phyloP scores from a whole-genome alignment of 2,888 invertebrate genomes.

The Cataglyphis rosenhaueri region DNA sequence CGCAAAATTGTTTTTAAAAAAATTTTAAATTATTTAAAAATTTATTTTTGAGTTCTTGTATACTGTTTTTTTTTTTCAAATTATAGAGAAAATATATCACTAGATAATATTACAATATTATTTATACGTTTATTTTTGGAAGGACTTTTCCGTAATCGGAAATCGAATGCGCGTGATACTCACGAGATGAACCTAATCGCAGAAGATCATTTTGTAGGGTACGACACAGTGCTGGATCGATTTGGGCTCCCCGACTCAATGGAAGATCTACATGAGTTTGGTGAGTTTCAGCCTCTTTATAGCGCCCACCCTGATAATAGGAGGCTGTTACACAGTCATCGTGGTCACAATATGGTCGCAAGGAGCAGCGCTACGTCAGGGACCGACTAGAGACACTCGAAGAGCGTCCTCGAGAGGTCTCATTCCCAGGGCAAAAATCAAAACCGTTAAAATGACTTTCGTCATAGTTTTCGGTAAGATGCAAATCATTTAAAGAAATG shows the following conservation, averaged over 20 bases:
- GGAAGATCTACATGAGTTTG: constrained; percentile 96
- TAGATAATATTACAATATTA: background rate
- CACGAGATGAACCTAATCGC: constrained; percentile 48
- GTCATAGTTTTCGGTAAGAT: constrained; percentile 96
- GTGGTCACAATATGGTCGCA: constrained; percentile 96
- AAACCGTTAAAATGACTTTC: constrained; percentile 99
- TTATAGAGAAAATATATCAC: background rate
- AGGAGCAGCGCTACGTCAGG: constrained; percentile 79
- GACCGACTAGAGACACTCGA: constrained; percentile 87
- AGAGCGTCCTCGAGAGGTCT: constrained; percentile 96
- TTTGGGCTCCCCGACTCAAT: constrained; percentile 90
- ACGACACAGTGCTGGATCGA: constrained; percentile 95
- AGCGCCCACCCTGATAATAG: constrained; percentile 94
- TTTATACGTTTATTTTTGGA: background rate
- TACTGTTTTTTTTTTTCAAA: background rate
- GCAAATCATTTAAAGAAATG: background rate
- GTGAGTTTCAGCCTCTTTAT: constrained; percentile 94
- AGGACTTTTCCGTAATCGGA: background rate
- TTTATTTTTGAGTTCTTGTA: too few species aligned
- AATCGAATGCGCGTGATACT: background rate
- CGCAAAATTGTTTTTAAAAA: background rate
- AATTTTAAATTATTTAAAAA: background rate
- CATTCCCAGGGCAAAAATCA: constrained; percentile 97
- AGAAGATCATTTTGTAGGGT: constrained; percentile 73
- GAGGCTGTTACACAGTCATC: constrained; percentile 95